A percentile compares a stretch with the other conserved stretches of the same genome.
These are phyloP conservation scores for Pangasius krempfi DNA, from an alignment of 2,797 vertebrate genomes.

Conservation along the genomic window DNA sequence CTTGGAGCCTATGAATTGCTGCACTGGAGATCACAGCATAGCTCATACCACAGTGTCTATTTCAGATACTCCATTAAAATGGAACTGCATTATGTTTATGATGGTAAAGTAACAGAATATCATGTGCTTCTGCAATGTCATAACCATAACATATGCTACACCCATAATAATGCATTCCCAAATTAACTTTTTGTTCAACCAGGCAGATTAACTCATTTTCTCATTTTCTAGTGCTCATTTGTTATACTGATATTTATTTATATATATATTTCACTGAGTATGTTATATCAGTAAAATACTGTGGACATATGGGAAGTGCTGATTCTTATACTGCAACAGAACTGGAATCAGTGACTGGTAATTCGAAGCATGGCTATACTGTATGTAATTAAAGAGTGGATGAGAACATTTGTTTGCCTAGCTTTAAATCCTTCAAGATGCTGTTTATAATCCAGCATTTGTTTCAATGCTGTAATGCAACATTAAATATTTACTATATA, in stretches of 20 bases:
- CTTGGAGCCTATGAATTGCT: not conserved
- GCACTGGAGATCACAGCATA: not conserved
- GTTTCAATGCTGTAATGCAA: not conserved
- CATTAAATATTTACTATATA: not conserved
- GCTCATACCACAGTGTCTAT: not conserved
- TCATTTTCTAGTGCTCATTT: not conserved
- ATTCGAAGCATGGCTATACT: not conserved
- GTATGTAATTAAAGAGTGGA: not conserved
- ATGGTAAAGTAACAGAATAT: not conserved
- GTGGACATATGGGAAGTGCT: not conserved
- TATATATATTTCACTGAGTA: not conserved
- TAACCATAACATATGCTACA: not conserved
- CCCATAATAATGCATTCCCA: not conserved
- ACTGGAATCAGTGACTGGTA: not conserved
- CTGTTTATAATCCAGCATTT: not conserved
- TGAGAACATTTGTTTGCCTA: not conserved
- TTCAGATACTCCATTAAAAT: not conserved
- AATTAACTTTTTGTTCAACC: constrained; percentile 9
- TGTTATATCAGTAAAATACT: not conserved
- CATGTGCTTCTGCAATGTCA: not conserved
- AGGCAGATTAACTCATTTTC: not conserved
- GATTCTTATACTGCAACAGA: not conserved
- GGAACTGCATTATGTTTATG: not conserved
- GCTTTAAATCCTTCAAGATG: not conserved
- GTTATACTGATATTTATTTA: not conserved